Conservation (phyloP, 2,113 vertebrate species). For the Trachemys scripta region DNA sequence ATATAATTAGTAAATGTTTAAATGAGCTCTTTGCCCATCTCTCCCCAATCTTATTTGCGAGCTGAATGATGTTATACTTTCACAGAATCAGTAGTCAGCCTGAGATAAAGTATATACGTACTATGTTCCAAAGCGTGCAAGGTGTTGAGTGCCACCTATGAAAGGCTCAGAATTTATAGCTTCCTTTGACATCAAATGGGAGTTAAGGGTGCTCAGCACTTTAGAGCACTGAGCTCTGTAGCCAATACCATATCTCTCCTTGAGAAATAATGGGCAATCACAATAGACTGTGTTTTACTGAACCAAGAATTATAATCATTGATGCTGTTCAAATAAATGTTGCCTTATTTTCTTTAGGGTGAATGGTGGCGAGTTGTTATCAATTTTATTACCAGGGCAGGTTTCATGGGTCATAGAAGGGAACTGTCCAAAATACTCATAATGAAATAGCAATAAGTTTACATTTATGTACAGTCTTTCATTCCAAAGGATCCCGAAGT, state of each 20-base stretch:
- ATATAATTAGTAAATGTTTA: not conserved
- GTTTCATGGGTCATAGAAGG: slow-evolving; percentile 52
- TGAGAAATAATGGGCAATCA: not conserved
- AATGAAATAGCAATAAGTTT: slow-evolving; percentile 49
- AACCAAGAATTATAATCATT: slow-evolving; percentile 39
- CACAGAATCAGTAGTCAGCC: not conserved
- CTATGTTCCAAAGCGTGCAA: not conserved
- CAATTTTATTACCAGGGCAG: slow-evolving; percentile 52
- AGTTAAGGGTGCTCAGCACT: not conserved
- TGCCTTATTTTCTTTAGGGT: slow-evolving; percentile 34
- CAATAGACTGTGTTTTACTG: not conserved
- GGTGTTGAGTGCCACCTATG: not conserved
- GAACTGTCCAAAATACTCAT: slow-evolving; percentile 51
- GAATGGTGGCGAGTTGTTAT: slow-evolving; percentile 34
- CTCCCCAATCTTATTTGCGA: not conserved
- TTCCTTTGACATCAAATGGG: not conserved
- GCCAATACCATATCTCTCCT: not conserved
- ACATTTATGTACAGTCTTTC: slow-evolving; percentile 27
- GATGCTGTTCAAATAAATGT: slow-evolving; percentile 46
- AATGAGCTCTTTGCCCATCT: not conserved
- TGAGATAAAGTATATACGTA: not conserved
- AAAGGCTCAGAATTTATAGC: not conserved
- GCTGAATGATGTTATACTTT: not conserved
- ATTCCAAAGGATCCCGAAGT: slow-evolving; percentile 4
- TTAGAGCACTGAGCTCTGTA: not conserved